Percentiles rank a stretch among this genome's conserved stretches.
phyloP scores from a whole-genome alignment of 2,113 vertebrate species.

The Tilapia sparmanii region DNA sequence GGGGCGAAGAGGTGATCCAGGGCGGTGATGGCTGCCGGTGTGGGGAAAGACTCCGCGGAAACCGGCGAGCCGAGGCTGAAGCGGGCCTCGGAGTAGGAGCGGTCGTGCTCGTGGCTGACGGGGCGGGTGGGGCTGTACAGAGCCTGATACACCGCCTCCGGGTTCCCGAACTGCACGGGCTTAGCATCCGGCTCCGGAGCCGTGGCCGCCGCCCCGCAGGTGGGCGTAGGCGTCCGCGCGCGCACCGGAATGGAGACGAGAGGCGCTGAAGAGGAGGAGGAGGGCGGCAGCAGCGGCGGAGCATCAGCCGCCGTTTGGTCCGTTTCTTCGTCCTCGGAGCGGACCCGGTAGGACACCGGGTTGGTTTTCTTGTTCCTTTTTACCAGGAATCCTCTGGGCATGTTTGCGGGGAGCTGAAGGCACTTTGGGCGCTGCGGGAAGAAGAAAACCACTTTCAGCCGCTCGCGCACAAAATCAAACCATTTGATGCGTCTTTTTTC shows the following conservation, averaged over 20 bases:
- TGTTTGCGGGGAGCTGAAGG: slow-evolving; percentile 63
- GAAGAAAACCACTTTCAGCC: slow-evolving; percentile 33
- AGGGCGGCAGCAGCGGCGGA: not conserved
- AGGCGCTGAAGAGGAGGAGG: not conserved
- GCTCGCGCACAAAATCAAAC: slow-evolving; percentile 2
- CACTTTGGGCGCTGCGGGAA: slow-evolving; percentile 38
- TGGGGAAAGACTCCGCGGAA: slow-evolving; percentile 84
- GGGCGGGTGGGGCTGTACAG: slow-evolving; percentile 86
- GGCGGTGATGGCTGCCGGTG: slow-evolving; percentile 65
- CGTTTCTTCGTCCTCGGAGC: slow-evolving; percentile 69
- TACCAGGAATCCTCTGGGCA: slow-evolving; percentile 89
- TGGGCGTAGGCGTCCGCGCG: slow-evolving; percentile 43
- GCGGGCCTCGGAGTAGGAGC: slow-evolving; percentile 72
- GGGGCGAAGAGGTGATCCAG: slow-evolving; percentile 67
- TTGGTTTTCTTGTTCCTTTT: slow-evolving; percentile 81
- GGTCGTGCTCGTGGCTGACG: slow-evolving; percentile 78
- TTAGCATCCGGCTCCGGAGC: slow-evolving; percentile 30
- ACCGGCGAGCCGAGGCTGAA: slow-evolving; percentile 81
- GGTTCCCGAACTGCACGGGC: slow-evolving; percentile 78
- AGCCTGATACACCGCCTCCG: slow-evolving; percentile 73
- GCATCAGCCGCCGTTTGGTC: slow-evolving; percentile 15
- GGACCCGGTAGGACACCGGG: slow-evolving; percentile 82
- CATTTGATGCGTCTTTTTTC: slow-evolving; percentile 25
- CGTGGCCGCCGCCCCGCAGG: slow-evolving; percentile 38
- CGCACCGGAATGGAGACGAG: slow-evolving; percentile 4